Evolutionary conservation across 2,888 invertebrate genomes (phyloP), one percentile per base, ranked within the genome.

Genomic region (Priocnemis perturbator): DNA sequence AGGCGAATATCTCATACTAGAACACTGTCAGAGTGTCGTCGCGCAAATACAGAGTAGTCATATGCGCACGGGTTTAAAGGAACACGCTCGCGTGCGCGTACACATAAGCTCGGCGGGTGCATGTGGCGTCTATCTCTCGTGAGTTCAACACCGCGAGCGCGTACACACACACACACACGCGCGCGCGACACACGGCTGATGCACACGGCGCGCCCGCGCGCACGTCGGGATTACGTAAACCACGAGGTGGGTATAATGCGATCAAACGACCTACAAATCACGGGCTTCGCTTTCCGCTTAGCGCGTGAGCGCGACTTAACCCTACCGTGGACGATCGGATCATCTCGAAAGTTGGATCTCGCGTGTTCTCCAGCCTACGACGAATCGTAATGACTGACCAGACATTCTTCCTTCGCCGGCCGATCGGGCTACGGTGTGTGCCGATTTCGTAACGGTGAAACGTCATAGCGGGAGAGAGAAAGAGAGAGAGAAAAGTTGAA

Each of bases 231-330:
- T 83, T 83, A 84, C 83, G 82, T 81, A 84, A 83, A 78, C 72
- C 78, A 68, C 76, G 69, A 74, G 67, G 69, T 65, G 55, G 69
- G 62, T 74, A 75, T 77, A 82, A 81, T 73, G 76, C 83, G 83
- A 85, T 84, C 83, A 80, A 85, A 83, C 83, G 84, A 86, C 83
- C 83, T 85, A 86, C 82, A 84, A 86, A 85, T 85, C 83, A 81
- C 81, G 77, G 81, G 79, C 78, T 82, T 83, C 81, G 78, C 79
- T 78, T 77, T 74, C 76, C 78, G 78, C 72, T 71, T 72, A 69
- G 72, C 62, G 68, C 64, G 59, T 64, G 65, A 71, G 67, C 72
- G 68, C 72, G 64, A 72, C 59, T 69, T 75, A 66, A 74, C 67
- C 69, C 69, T 56, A 55, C 58, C 60, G 5, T 15, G 60, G 26